These are phyloP conservation scores for Callyntrura sp. DNA, from an alignment of 2,888 invertebrate species.

Conservation along the genomic window DNA sequence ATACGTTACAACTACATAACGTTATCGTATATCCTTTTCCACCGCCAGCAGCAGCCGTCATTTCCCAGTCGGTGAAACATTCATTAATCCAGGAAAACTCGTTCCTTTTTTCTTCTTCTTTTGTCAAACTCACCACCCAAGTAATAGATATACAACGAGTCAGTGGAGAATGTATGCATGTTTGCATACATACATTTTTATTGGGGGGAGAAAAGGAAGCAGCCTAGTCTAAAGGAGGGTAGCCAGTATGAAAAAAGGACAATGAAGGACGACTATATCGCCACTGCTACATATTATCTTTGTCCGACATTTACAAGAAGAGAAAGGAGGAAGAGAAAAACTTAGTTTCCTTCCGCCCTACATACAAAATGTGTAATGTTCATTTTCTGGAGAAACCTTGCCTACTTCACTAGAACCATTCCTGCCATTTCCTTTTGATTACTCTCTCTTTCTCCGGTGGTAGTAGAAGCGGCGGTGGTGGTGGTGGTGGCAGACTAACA, in stretches of 20 bases:
- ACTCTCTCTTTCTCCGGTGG: slow-evolving; percentile 32
- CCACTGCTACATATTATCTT: slow-evolving; percentile 47
- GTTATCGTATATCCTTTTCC: slow-evolving; percentile 1
- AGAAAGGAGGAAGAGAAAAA: slow-evolving; percentile 57
- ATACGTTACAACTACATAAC: slow-evolving; percentile 17
- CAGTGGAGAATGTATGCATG: slow-evolving; percentile 15
- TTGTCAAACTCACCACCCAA: not conserved
- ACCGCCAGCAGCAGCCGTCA: slow-evolving; percentile 54
- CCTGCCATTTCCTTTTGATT: slow-evolving; percentile 55
- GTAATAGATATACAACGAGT: not conserved
- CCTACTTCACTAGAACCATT: slow-evolving; percentile 16
- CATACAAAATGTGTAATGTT: slow-evolving; percentile 55
- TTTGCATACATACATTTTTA: not conserved
- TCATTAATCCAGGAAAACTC: slow-evolving; percentile 61
- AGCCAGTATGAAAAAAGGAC: slow-evolving; percentile 32
- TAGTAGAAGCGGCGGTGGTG: no score
- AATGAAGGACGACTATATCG: slow-evolving; percentile 63
- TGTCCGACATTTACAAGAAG: slow-evolving; percentile 70
- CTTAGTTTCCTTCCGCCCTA: slow-evolving; percentile 63
- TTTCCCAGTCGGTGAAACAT: slow-evolving; percentile 66
- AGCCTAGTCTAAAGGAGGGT: not conserved
- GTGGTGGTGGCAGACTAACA: slow-evolving; percentile 6
- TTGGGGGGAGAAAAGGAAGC: not conserved
- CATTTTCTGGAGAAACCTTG: slow-evolving; percentile 47
- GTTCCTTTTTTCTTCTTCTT: not conserved